A percentile compares a stretch with the other conserved stretches of the same genome.
These are phyloP conservation scores for Sula dactylatra DNA, from an alignment of 2,113 vertebrate genomes.

Conservation along the genomic window DNA sequence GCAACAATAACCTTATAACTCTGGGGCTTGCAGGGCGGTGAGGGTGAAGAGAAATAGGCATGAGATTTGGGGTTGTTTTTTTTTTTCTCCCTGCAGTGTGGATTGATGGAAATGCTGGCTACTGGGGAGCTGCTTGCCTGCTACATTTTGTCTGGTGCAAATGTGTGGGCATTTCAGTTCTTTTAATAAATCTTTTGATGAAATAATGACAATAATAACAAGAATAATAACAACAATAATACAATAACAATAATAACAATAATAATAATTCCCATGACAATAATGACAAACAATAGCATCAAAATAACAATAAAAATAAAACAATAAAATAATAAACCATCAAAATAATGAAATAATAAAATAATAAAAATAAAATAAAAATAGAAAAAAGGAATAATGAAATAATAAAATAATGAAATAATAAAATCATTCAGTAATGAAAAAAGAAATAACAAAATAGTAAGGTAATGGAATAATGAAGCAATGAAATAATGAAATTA, in stretches of 20 bases:
- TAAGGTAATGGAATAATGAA: neutral
- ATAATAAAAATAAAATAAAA: neutral
- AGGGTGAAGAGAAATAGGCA: neutral
- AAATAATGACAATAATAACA: neutral
- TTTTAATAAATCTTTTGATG: neutral
- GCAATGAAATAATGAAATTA: neutral
- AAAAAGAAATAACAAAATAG: neutral
- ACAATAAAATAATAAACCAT: neutral
- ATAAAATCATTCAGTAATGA: too few relatives aligned
- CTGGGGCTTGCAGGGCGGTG: neutral
- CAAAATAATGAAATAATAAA: neutral
- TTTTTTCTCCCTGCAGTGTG: rapidly evolving
- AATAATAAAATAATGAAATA: neutral
- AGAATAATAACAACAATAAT: neutral
- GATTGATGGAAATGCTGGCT: neutral
- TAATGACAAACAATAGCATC: neutral
- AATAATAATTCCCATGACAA: too few relatives aligned
- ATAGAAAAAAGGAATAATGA: neutral
- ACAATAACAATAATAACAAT: neutral
- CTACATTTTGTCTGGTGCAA: neutral
- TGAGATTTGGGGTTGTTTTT: neutral
- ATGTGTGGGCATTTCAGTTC: rapidly evolving
- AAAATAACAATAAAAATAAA: neutral
- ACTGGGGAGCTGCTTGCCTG: neutral
- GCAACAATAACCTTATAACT: neutral